phyloP scores from a whole-genome alignment of 30 jellyfish, hydroid and myxozoan species.

The Calvadosia cruxmelitensis region DNA sequence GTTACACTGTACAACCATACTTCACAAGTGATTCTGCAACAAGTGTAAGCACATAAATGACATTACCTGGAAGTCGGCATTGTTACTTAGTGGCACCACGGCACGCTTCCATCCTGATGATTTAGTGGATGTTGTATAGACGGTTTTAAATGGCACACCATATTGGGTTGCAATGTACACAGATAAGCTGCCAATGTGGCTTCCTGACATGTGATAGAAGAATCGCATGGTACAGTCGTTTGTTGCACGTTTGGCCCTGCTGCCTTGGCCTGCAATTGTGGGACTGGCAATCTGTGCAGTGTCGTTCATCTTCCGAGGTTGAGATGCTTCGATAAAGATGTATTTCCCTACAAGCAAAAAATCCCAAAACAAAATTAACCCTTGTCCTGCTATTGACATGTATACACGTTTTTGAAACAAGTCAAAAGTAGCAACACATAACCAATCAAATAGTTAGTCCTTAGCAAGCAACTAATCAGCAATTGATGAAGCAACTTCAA shows the following conservation, averaged over 20 bases:
- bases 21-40: neutral
- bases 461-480: no score
- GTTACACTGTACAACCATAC: no score
- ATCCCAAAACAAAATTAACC: no score
- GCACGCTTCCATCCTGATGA: slow-evolving; percentile 77
- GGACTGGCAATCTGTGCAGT: slow-evolving; percentile 80
- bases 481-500: no score
- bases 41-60: neutral
- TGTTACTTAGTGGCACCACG: slow-evolving; percentile 30
- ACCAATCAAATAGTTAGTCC: no score
- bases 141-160: slow-evolving; percentile 64
- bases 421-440: no score
- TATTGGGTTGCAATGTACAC: slow-evolving; percentile 81
- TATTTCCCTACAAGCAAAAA: slow-evolving; percentile 53
- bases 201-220: slow-evolving; percentile 95
- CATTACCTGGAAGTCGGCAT: slow-evolving; percentile 77
- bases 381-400: no score
- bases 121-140: slow-evolving; percentile 49
- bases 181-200: slow-evolving; percentile 54
- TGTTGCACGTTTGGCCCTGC: slow-evolving; percentile 45
- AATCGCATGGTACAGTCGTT: slow-evolving; percentile 65
- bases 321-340: slow-evolving; percentile 79
- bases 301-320: slow-evolving; percentile 67
- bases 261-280: slow-evolving; percentile 64
- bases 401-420: no score